A percentile compares a stretch with the other conserved stretches of the same genome.
Conservation (phyloP, 2,113 vertebrate genomes). For the Podarcis raffonei region DNA sequence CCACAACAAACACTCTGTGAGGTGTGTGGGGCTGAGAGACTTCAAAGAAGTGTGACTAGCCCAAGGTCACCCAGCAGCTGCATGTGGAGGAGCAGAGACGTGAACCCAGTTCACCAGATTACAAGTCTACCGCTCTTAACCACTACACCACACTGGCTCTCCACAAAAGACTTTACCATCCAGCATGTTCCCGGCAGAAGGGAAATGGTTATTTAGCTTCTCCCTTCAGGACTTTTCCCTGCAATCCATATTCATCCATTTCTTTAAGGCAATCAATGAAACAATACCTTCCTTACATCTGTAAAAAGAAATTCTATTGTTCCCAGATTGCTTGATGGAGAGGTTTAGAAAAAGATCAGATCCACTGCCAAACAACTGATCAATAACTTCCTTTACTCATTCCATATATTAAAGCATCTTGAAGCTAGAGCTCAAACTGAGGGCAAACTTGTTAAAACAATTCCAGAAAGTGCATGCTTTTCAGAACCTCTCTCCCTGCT, state of each 20-base stretch:
- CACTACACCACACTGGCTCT: too few relatives aligned
- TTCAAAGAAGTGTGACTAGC: too few relatives aligned
- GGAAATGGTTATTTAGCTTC: background rate
- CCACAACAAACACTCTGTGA: too few relatives aligned
- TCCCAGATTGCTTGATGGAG: background rate
- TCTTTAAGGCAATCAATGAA: constrained; percentile 22
- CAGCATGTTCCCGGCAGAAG: constrained; percentile 7
- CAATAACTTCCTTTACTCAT: background rate
- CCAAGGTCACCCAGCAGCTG: too few relatives aligned
- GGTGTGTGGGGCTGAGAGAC: too few relatives aligned
- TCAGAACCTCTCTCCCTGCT: accelerated
- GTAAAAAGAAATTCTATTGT: constrained; percentile 24
- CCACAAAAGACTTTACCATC: too few relatives aligned
- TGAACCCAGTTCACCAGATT: too few relatives aligned
- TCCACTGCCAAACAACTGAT: constrained; percentile 14
- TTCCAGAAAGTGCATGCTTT: background rate
- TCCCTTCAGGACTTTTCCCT: constrained; percentile 3
- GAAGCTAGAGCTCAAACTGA: constrained; percentile 17
- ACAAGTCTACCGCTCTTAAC: too few relatives aligned
- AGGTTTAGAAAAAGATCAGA: constrained; percentile 31
- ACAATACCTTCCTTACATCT: background rate
- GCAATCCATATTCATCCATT: constrained; percentile 22
- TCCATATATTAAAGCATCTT: background rate
- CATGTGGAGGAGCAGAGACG: too few relatives aligned
- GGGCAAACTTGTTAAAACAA: constrained; percentile 17